Percentiles rank a stretch among this genome's conserved stretches.
Evolutionary conservation across 2,888 invertebrate genomes (phyloP).

Genomic region (Clusia tigrina): DNA sequence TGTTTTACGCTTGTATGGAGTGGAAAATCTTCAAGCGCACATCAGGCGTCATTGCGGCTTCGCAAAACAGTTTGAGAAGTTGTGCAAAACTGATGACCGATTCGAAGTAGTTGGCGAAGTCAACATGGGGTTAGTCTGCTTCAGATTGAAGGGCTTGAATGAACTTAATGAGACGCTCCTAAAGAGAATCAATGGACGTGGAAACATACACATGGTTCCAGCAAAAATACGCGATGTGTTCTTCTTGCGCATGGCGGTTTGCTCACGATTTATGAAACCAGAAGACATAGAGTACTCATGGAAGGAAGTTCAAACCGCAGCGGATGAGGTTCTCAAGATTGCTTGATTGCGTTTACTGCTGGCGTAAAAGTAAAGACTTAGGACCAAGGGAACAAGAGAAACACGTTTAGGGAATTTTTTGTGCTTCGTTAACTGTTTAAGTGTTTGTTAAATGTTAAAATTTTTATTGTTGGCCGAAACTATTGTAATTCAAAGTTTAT

Average conservation of each 20-base stretch:
- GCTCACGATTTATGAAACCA: constrained; percentile 82
- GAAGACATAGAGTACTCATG: constrained; percentile 86
- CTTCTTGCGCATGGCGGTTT: constrained; percentile 89
- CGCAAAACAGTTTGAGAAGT: constrained; percentile 86
- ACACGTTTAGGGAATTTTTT: constrained; percentile 12
- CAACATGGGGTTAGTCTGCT: constrained; percentile 95
- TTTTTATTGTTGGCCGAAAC: constrained; percentile 12
- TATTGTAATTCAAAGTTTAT: not conserved
- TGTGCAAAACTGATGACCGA: constrained; percentile 77
- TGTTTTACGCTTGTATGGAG: constrained; percentile 87
- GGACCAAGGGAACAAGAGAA: not conserved
- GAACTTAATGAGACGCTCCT: constrained; percentile 82
- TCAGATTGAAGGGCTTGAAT: constrained; percentile 87
- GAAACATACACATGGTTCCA: constrained; percentile 92
- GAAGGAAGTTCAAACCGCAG: constrained; percentile 81
- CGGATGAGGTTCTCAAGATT: constrained; percentile 73
- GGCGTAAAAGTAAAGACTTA: constrained; percentile 2
- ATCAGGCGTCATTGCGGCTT: constrained; percentile 86
- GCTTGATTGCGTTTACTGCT: no score
- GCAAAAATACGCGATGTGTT: constrained; percentile 84
- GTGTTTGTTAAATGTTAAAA: not conserved
- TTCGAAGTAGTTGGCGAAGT: constrained; percentile 92
- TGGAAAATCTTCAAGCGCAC: constrained; percentile 84
- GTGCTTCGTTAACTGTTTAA: constrained; percentile 30
- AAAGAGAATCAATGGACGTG: constrained; percentile 86